Percentiles rank a stretch among this genome's conserved stretches.
Conservation (phyloP, 2,113 vertebrate genomes). For the Tachycineta bicolor region DNA sequence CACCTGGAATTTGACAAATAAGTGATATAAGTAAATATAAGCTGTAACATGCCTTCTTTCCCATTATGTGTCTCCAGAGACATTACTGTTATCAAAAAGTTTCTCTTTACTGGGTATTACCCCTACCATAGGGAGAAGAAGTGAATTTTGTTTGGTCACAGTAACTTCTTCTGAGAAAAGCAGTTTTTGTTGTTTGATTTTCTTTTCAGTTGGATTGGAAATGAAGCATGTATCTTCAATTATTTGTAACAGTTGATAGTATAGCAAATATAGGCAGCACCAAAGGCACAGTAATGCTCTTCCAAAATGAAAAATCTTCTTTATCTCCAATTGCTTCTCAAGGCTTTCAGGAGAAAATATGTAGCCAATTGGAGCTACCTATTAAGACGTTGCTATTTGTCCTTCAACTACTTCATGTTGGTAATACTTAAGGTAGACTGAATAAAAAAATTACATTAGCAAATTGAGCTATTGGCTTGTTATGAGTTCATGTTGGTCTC, state of each 20-base stretch:
- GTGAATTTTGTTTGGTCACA: background rate
- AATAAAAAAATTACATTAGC: background rate
- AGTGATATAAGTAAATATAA: constrained; percentile 33
- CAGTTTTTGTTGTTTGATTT: rapidly evolving
- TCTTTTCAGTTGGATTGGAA: background rate
- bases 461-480: background rate
- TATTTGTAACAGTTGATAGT: background rate
- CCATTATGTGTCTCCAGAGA: background rate
- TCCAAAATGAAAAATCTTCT: background rate
- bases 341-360: background rate
- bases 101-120: background rate
- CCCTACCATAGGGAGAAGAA: background rate
- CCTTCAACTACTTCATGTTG: background rate
- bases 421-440: background rate
- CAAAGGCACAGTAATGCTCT: background rate
- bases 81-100: background rate
- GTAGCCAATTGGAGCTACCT: background rate
- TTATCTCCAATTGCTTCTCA: background rate
- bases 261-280: background rate
- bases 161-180: background rate
- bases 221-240: background rate
- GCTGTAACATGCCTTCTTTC: constrained; percentile 7
- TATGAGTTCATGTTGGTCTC: background rate
- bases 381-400: background rate
- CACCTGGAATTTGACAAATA: background rate